Evolutionary conservation across 2,113 vertebrate genomes (phyloP).

Genomic region (Saccopteryx bilineata): DNA sequence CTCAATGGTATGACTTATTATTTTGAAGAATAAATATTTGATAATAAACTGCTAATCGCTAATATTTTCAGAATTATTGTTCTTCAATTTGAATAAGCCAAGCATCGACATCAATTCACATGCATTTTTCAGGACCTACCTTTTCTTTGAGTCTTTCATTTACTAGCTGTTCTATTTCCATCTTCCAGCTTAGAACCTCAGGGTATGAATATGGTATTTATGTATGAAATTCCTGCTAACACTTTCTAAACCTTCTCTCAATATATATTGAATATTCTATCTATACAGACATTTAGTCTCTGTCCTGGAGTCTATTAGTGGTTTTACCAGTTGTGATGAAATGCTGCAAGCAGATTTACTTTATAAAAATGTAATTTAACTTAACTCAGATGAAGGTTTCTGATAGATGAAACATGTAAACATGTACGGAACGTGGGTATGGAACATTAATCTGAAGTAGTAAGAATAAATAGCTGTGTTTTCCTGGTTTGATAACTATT

Average conservation of each 20-base stretch:
- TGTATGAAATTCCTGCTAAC: background rate
- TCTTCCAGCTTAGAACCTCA: background rate
- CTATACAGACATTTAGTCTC: background rate
- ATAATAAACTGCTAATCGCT: background rate
- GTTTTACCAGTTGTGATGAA: slow-evolving; percentile 58
- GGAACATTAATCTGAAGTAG: slow-evolving; percentile 86
- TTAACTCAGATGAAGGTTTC: slow-evolving; percentile 83
- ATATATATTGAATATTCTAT: background rate
- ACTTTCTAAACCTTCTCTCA: background rate
- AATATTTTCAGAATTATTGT: background rate
- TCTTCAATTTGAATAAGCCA: background rate
- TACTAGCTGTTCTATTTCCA: background rate
- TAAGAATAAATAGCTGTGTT: slow-evolving; percentile 85
- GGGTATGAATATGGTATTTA: background rate
- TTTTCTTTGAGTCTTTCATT: background rate
- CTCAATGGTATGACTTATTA: background rate
- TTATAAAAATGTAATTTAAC: slow-evolving; percentile 84
- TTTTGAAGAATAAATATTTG: background rate
- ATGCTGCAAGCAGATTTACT: slow-evolving; percentile 74
- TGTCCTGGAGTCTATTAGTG: background rate
- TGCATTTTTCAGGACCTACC: background rate
- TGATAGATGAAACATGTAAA: slow-evolving; percentile 86
- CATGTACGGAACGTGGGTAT: slow-evolving; percentile 78
- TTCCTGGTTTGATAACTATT: slow-evolving; percentile 82
- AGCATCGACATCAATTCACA: background rate